phyloP scores from a whole-genome alignment of 2,888 invertebrate species.

The Gastracanthus pulcherrimus region DNA sequence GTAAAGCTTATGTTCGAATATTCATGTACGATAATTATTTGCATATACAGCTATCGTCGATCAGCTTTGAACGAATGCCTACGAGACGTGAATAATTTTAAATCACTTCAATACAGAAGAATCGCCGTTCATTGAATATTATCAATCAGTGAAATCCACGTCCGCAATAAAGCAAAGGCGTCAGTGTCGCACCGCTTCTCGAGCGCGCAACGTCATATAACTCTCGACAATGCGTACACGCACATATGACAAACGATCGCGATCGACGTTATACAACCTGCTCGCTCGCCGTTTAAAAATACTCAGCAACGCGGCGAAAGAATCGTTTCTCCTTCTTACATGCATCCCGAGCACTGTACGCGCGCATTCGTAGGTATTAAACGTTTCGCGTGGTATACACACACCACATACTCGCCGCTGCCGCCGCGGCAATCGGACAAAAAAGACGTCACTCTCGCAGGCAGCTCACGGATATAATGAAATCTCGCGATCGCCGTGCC shows the following conservation, averaged over 20 bases:
- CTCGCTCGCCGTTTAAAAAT: not conserved
- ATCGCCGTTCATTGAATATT: not conserved
- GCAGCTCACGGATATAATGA: constrained; percentile 39
- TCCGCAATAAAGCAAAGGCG: not conserved
- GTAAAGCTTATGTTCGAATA: not conserved
- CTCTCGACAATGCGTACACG: not conserved
- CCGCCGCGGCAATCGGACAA: not conserved
- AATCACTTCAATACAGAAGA: not conserved
- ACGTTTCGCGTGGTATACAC: too few relatives aligned
- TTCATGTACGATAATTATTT: constrained; percentile 1
- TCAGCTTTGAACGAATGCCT: not conserved
- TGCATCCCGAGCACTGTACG: not conserved
- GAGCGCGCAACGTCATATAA: too few relatives aligned
- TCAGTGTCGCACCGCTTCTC: too few relatives aligned
- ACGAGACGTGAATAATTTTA: not conserved
- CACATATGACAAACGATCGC: constrained; percentile 8
- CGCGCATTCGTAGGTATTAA: too few relatives aligned
- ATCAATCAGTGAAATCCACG: not conserved
- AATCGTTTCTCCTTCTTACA: not conserved
- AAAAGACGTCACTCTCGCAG: constrained; percentile 13
- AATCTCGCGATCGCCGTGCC: constrained; percentile 13
- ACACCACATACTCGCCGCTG: too few relatives aligned
- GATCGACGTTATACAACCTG: not conserved
- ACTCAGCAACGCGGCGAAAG: not conserved
- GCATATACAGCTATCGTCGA: not conserved